These are phyloP conservation scores for Mesitornis unicolor DNA, from an alignment of 2,113 vertebrate genomes.

Conservation along the genomic window DNA sequence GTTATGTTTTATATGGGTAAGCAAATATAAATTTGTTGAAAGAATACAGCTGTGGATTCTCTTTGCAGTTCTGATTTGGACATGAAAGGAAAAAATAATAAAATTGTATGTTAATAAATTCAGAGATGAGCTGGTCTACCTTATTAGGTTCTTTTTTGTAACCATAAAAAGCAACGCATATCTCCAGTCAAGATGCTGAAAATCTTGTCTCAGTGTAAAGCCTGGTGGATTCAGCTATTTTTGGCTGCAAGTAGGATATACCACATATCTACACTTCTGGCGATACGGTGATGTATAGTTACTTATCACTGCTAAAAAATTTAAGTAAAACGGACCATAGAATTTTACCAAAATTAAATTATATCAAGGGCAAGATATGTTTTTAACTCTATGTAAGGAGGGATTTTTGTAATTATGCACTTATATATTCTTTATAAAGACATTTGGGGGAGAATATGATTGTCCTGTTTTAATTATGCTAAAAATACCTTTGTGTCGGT, in stretches of 20 bases:
- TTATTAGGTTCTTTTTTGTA: constrained; percentile 60
- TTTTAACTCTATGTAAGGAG: constrained; percentile 70
- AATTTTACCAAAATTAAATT: constrained; percentile 62
- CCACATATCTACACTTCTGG: constrained; percentile 57
- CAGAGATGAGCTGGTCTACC: constrained; percentile 54
- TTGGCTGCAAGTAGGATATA: constrained; percentile 60
- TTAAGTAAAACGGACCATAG: constrained; percentile 39
- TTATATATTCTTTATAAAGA: constrained; percentile 75
- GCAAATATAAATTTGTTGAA: constrained; percentile 15
- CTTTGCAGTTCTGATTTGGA: constrained; percentile 43
- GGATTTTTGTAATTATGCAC: constrained; percentile 76
- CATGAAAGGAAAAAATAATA: constrained; percentile 53
- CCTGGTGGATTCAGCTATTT: constrained; percentile 60
- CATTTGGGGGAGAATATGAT: constrained; percentile 49
- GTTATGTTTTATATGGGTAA: constrained; percentile 28
- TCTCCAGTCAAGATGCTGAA: constrained; percentile 45
- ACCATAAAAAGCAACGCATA: constrained; percentile 4
- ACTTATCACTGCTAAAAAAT: constrained; percentile 54
- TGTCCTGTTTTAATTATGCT: constrained; percentile 59
- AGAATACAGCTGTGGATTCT: constrained; percentile 37
- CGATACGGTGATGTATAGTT: constrained; percentile 27
- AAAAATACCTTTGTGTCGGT: constrained; percentile 46
- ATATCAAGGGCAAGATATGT: constrained; percentile 52
- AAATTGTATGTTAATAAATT: constrained; percentile 48
- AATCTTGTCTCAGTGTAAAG: constrained; percentile 52